Conservation (phyloP, 1,140 invertebrate genomes). For the Ylistrum balloti region DNA sequence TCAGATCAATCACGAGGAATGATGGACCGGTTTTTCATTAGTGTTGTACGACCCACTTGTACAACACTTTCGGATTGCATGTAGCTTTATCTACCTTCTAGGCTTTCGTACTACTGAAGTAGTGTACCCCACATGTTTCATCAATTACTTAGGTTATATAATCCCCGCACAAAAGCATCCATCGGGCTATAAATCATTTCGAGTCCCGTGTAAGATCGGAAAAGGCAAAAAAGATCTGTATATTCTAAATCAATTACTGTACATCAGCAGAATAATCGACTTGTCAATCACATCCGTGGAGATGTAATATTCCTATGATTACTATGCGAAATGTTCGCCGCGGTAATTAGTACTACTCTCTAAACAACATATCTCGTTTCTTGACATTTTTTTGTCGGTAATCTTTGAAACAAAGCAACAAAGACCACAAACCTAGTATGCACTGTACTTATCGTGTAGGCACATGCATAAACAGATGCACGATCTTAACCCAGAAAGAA, state of each 20-base stretch:
- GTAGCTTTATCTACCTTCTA: neutral
- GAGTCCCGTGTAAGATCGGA: no score
- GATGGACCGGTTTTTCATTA: neutral
- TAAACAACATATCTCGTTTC: neutral
- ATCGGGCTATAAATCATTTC: neutral
- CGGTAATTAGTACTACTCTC: neutral
- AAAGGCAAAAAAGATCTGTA: no score
- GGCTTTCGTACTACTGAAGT: neutral
- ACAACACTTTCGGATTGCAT: neutral
- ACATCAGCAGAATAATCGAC: no score
- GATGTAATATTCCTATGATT: no score
- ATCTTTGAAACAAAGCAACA: neutral
- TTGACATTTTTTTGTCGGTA: neutral
- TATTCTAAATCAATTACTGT: no score
- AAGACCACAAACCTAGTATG: neutral
- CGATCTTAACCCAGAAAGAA: neutral
- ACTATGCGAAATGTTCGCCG: neutral
- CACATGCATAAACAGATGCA: neutral
- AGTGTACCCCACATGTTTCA: neutral
- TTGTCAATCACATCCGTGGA: no score
- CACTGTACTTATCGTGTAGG: neutral
- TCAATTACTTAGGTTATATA: neutral
- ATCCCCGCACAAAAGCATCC: neutral
- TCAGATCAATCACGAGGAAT: neutral
- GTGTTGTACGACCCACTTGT: neutral